Evolutionary conservation across 2,888 invertebrate species (phyloP).

Genomic region (Rhimphoctona megacephalus): DNA sequence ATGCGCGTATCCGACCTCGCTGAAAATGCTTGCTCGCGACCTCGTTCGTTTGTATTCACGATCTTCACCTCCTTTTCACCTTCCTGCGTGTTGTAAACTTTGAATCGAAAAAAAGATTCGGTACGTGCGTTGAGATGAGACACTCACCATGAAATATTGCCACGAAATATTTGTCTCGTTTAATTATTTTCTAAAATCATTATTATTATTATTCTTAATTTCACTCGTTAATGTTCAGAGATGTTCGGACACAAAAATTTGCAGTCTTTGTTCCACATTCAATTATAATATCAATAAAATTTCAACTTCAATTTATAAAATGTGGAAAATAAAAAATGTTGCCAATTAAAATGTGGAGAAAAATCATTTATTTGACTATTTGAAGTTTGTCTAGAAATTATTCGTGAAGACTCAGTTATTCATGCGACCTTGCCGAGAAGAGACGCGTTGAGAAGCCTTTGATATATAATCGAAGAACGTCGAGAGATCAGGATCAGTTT

Average conservation of each 20-base stretch:
- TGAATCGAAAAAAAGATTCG: neutral
- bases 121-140: slow-evolving; percentile 6
- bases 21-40: neutral
- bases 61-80: neutral
- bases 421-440: slow-evolving; percentile 37
- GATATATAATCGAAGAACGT: slow-evolving; percentile 20
- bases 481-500: slow-evolving; percentile 15
- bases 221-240: neutral
- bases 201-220: neutral
- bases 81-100: neutral
- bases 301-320: neutral
- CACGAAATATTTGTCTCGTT: neutral
- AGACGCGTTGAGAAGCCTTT: neutral
- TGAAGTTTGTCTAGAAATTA: slow-evolving; percentile 53
- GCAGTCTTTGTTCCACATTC: neutral
- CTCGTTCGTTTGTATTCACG: slow-evolving; percentile 14
- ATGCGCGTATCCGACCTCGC: slow-evolving; percentile 12
- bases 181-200: neutral
- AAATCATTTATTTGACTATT: neutral
- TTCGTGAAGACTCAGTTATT: slow-evolving; percentile 45
- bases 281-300: neutral
- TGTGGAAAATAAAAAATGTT: neutral
- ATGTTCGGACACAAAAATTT: neutral
- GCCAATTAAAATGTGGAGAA: neutral
- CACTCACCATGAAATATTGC: neutral